A percentile compares a stretch with the other conserved stretches of the same genome.
Evolutionary conservation across 2,797 vertebrate species (phyloP).

Genomic region (Spheniscus humboldti): DNA sequence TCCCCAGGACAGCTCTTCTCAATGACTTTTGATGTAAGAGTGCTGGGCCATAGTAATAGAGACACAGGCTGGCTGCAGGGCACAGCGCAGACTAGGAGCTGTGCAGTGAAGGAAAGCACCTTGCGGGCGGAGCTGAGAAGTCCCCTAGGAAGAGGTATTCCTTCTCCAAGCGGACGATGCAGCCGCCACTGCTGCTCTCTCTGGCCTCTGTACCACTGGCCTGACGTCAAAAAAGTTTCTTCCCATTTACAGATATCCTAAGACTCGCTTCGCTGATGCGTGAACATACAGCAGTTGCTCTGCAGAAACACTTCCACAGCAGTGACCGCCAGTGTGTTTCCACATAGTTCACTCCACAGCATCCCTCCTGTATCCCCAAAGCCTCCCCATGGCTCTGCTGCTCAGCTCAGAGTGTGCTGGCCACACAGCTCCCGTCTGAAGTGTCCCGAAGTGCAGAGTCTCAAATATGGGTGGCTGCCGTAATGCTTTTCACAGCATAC

Average conservation of each 20-base stretch:
- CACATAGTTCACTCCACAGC: background rate
- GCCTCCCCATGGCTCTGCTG: background rate
- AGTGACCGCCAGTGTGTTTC: background rate
- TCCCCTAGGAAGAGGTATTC: background rate
- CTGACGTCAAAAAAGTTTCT: background rate
- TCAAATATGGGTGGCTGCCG: background rate
- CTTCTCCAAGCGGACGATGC: rapidly evolving
- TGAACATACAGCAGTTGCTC: background rate
- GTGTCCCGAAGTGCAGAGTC: background rate
- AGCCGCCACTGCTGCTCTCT: background rate
- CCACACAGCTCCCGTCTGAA: background rate
- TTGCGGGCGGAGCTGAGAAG: background rate
- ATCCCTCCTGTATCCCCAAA: background rate
- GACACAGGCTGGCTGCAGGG: rapidly evolving
- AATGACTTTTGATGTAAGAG: background rate
- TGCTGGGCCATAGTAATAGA: background rate
- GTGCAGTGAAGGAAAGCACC: background rate
- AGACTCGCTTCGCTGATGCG: rapidly evolving
- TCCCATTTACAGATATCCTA: background rate
- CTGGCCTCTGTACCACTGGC: background rate
- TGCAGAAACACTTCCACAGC: background rate
- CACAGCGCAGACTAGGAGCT: background rate
- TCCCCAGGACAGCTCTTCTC: background rate
- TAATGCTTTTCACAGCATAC: background rate
- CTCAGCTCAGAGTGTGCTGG: background rate